phyloP scores from a whole-genome alignment of 2,797 vertebrate species.

The Sarcoramphus papa region DNA sequence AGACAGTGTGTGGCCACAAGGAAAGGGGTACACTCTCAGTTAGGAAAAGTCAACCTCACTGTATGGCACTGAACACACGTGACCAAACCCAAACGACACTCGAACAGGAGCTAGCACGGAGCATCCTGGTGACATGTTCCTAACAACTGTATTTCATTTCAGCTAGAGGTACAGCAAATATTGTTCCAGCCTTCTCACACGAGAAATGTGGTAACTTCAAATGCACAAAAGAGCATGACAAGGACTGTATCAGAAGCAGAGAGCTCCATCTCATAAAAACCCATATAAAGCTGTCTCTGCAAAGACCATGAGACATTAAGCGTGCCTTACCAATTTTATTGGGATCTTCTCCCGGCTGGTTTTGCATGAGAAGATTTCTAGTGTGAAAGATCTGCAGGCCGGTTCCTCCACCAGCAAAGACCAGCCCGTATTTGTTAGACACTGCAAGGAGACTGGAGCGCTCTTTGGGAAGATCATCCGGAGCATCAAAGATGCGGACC shows the following conservation, averaged over 20 bases:
- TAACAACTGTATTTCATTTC: neutral
- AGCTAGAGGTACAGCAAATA: neutral
- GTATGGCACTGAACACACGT: neutral
- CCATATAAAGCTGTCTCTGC: neutral
- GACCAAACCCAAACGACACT: neutral
- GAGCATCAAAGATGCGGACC: slow-evolving; percentile 83
- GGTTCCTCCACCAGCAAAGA: slow-evolving; percentile 81
- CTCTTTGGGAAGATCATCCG: slow-evolving; percentile 83
- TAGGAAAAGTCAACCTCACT: neutral
- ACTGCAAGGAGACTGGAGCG: slow-evolving; percentile 84
- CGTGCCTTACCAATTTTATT: slow-evolving; percentile 82
- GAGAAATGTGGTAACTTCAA: neutral
- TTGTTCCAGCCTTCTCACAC: neutral
- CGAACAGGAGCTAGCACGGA: neutral
- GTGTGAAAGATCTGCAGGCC: slow-evolving; percentile 86
- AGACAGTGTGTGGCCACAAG: neutral
- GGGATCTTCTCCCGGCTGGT: slow-evolving; percentile 81
- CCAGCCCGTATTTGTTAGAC: slow-evolving; percentile 90
- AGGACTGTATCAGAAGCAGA: neutral
- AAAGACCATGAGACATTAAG: fast-evolving
- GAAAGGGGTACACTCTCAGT: neutral
- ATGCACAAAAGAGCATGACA: fast-evolving
- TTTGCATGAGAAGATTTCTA: slow-evolving; percentile 80
- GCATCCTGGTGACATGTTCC: neutral
- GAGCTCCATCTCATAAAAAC: neutral